A percentile compares a stretch with the other conserved stretches of the same genome.
These are phyloP conservation scores for Zosterops borbonicus DNA, from an alignment of 2,113 vertebrate species.

Conservation along the genomic window DNA sequence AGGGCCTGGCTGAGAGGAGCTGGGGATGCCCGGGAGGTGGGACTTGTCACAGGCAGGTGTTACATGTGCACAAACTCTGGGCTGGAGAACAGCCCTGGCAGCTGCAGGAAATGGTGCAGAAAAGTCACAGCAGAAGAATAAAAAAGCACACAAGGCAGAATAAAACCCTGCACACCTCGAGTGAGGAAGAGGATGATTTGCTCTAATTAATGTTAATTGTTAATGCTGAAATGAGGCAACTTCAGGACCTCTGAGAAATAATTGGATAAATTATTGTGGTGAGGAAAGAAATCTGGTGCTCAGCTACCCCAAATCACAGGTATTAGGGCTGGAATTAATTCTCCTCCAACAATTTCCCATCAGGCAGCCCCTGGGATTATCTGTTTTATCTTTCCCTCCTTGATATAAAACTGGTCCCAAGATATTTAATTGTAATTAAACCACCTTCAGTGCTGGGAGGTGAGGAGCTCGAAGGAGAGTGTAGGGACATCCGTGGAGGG, in stretches of 20 bases:
- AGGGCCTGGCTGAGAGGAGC: neutral
- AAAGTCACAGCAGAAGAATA: neutral
- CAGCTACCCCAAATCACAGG: neutral
- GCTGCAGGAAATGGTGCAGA: accelerated
- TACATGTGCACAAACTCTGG: accelerated
- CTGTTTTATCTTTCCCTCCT: neutral
- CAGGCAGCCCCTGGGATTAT: neutral
- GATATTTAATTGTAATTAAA: neutral
- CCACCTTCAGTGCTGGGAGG: neutral
- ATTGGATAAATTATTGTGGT: neutral
- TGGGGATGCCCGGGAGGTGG: neutral
- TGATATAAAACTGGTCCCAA: neutral
- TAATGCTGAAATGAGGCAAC: neutral
- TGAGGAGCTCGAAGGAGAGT: neutral
- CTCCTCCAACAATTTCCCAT: neutral
- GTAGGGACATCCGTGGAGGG: no score
- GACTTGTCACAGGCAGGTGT: neutral
- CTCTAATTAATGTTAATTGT: neutral
- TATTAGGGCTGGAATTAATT: neutral
- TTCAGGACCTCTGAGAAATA: neutral
- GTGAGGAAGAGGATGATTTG: neutral
- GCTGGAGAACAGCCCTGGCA: neutral
- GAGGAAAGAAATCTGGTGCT: neutral
- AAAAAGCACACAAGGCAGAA: neutral
- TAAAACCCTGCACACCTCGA: accelerated